Conservation (phyloP, 2,797 vertebrate species). For the Bovichtus diacanthus region DNA sequence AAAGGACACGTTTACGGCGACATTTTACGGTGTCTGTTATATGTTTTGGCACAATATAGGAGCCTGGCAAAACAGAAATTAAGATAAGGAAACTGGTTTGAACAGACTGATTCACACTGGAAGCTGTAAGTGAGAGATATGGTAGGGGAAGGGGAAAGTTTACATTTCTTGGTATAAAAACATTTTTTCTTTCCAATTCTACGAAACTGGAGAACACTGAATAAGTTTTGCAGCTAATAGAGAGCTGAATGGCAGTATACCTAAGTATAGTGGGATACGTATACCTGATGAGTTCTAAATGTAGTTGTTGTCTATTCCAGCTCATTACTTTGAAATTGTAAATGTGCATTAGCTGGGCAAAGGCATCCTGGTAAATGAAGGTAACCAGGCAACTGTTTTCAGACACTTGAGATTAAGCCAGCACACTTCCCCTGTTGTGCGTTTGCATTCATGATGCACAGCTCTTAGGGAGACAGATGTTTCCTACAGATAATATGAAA, state of each 20-base stretch:
- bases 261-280: not conserved
- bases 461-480: conserved; percentile 57
- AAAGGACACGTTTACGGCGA: conserved; percentile 10
- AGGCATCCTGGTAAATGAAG: conserved; percentile 60
- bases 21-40: conserved; percentile 31
- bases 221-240: not conserved
- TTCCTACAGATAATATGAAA: conserved; percentile 63
- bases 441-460: conserved; percentile 59
- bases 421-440: conserved; percentile 53
- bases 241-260: not conserved
- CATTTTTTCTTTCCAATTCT: conserved; percentile 51
- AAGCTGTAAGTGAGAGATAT: conserved; percentile 55
- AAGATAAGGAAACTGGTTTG: conserved; percentile 63
- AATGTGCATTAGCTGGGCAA: conserved; percentile 51
- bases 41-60: conserved; percentile 50
- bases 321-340: conserved; percentile 56
- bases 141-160: conserved; percentile 21
- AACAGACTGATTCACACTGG: conserved; percentile 36
- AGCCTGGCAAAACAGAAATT: conserved; percentile 73
- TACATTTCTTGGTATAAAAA: conserved; percentile 43
- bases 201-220: conserved; percentile 5
- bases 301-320: conserved; percentile 37
- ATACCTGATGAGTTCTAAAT: conserved; percentile 25
- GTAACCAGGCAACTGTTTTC: conserved; percentile 77
- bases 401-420: conserved; percentile 55